Evolutionary conservation across 2,888 invertebrate species (phyloP).

Genomic region (Antheraea yamamai): DNA sequence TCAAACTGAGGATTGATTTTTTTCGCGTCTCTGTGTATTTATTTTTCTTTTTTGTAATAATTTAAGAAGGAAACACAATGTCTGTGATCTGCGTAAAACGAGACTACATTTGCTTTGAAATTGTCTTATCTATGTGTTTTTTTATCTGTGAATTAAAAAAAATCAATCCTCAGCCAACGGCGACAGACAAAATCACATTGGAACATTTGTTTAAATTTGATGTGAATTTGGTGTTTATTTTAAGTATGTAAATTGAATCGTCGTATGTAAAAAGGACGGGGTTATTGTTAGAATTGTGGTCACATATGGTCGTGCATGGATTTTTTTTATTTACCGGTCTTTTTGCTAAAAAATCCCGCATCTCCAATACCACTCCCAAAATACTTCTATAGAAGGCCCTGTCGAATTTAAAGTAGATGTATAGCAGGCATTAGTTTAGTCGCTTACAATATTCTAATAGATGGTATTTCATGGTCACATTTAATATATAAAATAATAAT

Average conservation of each 20-base stretch:
- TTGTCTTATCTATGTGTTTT: conserved; percentile 2
- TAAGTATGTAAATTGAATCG: background rate
- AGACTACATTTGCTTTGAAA: conserved; percentile 10
- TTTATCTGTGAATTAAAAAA: background rate
- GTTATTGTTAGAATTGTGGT: background rate
- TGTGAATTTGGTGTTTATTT: conserved; percentile 12
- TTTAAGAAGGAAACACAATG: background rate
- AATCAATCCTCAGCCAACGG: conserved; percentile 8
- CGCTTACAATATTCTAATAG: too few species aligned
- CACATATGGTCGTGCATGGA: conserved; percentile 9
- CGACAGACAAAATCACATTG: conserved; percentile 6
- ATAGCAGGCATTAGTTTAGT: too few species aligned
- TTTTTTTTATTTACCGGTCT: background rate
- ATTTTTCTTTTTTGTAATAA: background rate
- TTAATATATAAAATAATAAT: too few species aligned
- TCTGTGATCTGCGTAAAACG: conserved; percentile 8
- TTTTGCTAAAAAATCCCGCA: background rate
- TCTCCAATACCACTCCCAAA: too few species aligned
- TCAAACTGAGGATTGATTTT: conserved; percentile 19
- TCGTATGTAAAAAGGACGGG: background rate
- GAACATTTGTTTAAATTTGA: conserved; percentile 14
- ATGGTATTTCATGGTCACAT: too few species aligned
- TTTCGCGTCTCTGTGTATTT: background rate
- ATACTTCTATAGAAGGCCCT: too few species aligned
- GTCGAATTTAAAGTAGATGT: too few species aligned